phyloP scores from a whole-genome alignment of 2,113 vertebrate species.

The Mormyrus lacerda region DNA sequence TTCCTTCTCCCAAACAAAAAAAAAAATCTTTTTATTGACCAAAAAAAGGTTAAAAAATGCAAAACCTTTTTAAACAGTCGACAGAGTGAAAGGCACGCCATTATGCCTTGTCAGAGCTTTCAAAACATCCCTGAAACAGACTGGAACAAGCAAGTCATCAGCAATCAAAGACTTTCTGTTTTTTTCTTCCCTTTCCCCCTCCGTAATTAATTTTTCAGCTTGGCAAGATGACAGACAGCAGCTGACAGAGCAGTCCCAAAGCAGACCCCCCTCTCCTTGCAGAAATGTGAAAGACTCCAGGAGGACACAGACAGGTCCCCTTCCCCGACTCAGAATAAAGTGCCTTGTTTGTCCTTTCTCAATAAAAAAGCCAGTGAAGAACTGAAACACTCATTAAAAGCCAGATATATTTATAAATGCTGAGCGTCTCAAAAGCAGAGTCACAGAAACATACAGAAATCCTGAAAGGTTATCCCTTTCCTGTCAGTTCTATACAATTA shows the following conservation, averaged over 20 bases:
- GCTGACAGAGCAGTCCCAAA: neutral
- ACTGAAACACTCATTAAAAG: neutral
- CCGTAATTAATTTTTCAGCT: slow-evolving; percentile 1
- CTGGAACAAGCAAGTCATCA: slow-evolving; percentile 12
- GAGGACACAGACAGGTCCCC: neutral
- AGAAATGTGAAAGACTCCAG: neutral
- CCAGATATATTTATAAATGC: neutral
- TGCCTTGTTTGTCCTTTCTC: neutral
- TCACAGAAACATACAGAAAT: neutral
- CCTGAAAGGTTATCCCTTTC: neutral
- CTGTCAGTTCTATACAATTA: neutral
- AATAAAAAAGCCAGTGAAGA: neutral
- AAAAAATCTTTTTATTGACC: neutral
- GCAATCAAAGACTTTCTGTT: neutral
- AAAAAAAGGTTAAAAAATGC: neutral
- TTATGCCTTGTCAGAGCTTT: neutral
- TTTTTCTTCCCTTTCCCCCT: neutral
- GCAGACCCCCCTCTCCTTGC: neutral
- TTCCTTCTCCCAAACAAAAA: neutral
- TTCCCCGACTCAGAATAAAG: neutral
- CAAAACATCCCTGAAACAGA: slow-evolving; percentile 11
- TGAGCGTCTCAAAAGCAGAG: neutral
- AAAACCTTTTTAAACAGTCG: neutral
- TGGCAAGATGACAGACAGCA: slow-evolving; percentile 10
- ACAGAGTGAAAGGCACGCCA: neutral